Evolutionary conservation across 2,797 vertebrate species (phyloP).

Genomic region (Oryzias dopingdopingensis): DNA sequence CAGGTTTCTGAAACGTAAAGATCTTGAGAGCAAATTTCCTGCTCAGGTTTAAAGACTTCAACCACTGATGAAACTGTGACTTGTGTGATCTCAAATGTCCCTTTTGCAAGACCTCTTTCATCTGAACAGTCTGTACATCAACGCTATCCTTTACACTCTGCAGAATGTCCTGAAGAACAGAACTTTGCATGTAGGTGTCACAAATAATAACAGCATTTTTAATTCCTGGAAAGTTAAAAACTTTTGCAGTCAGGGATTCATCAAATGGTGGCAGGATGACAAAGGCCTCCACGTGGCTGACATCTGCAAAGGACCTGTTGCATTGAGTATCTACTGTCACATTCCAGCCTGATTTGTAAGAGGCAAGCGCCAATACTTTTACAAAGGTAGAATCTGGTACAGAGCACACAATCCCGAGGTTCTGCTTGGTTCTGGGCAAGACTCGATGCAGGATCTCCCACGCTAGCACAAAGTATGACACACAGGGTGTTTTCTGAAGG

Average conservation of each 20-base stretch:
- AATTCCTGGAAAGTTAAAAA: slow-evolving; percentile 56
- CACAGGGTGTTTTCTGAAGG: slow-evolving; percentile 76
- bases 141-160: slow-evolving; percentile 60
- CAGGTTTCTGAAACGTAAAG: slow-evolving; percentile 68
- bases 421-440: slow-evolving; percentile 69
- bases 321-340: slow-evolving; percentile 39
- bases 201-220: slow-evolving; percentile 72
- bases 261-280: slow-evolving; percentile 76
- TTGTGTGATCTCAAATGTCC: slow-evolving; percentile 65
- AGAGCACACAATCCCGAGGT: slow-evolving; percentile 67
- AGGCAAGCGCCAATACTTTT: slow-evolving; percentile 61
- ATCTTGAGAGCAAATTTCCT: slow-evolving; percentile 53
- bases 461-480: slow-evolving; percentile 82
- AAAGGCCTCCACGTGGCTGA: slow-evolving; percentile 60
- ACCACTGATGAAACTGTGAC: slow-evolving; percentile 69
- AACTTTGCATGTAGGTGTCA: slow-evolving; percentile 48
- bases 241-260: slow-evolving; percentile 49
- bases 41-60: slow-evolving; percentile 69
- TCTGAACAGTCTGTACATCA: slow-evolving; percentile 66
- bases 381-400: slow-evolving; percentile 61
- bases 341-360: slow-evolving; percentile 68
- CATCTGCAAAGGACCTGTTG: slow-evolving; percentile 38
- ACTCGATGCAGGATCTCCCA: slow-evolving; percentile 78
- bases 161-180: slow-evolving; percentile 44
- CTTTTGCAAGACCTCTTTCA: slow-evolving; percentile 77